Evolutionary conservation across 2,797 vertebrate species (phyloP), one percentile per base, ranked within the genome.

Genomic region (Sitta carolinensis): DNA sequence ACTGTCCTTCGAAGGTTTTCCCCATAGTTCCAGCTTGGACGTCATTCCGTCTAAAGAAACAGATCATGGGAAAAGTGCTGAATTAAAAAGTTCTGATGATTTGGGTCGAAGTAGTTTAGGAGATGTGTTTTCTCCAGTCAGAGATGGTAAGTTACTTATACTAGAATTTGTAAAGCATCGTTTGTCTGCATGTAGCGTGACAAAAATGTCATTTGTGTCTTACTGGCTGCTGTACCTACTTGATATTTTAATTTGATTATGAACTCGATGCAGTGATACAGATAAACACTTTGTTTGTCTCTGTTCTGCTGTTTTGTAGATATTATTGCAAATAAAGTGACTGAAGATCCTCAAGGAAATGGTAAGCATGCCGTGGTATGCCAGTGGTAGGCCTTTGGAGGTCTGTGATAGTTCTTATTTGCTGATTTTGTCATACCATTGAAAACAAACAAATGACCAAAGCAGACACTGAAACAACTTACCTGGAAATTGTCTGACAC

Each of bases 121-220:
- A 68, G 99, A 99, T 90, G 86, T 99, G 74, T 99, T 99, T 97
- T 99, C 99, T 95, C 99, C 99, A 42, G 51, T 99, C 70, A 96
- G 98, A 97, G 98, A 99, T 29, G 98, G 98, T 99, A 97, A 97
- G 98, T 94, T 83, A 40, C 57, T 55, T 74, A 69, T 38, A 48
- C 29, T 66, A 52, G 48, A 38, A 78, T n/a, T 30, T 62, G 7
- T 52, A 29, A 77, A 57, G 16, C 23, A 40, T 55, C 3, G 4
- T 52, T 58, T 4, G 14, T 69, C 36, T 79, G 54, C 13, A 5
- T 59, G 5, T 64, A 48, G 38, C 43, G 18, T 27, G 58, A 43
- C 10, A 36, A 17, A 22, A 47, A 45, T 51, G 55, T 22, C 4
- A 12, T 34, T 48, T 68, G 9, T 45, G 14, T 52, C 9, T 66